These are phyloP conservation scores for Pseudachorutes palmiensis DNA, from an alignment of 1,140 invertebrate species.

Conservation along the genomic window DNA sequence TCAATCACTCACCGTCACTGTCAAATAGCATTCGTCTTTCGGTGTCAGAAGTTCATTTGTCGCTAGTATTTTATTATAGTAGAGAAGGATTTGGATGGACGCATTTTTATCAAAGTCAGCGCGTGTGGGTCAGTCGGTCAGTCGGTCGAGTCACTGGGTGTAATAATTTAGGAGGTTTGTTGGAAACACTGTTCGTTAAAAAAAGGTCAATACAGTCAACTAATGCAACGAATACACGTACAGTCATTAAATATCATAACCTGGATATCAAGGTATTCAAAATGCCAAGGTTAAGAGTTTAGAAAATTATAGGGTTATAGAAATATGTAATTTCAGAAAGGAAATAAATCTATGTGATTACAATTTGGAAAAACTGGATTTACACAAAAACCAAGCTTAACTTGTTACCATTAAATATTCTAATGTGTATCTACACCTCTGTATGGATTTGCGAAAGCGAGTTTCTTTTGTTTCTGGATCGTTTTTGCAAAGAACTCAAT, in stretches of 20 bases:
- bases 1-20: too few species aligned
- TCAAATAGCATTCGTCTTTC: too few species aligned
- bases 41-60: too few species aligned
- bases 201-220: slow-evolving; percentile 10
- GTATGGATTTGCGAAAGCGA: not conserved
- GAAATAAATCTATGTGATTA: not conserved
- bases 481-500: not conserved
- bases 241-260: not conserved
- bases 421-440: too few species aligned
- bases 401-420: too few species aligned
- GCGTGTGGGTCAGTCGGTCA: not conserved
- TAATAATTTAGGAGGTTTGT: not conserved
- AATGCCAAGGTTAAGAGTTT: not conserved
- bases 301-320: not conserved
- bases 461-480: not conserved
- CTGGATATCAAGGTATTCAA: slow-evolving; percentile 1
- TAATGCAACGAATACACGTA: not conserved
- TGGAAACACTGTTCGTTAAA: not conserved
- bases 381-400: too few species aligned
- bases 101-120: too few species aligned
- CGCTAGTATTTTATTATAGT: too few species aligned
- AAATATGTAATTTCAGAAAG: not conserved
- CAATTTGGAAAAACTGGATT: too few species aligned
- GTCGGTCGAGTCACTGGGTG: not conserved
- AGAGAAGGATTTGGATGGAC: too few species aligned